These are phyloP conservation scores for Sinella curviseta DNA, from an alignment of 1,140 invertebrate genomes.

Conservation along the genomic window DNA sequence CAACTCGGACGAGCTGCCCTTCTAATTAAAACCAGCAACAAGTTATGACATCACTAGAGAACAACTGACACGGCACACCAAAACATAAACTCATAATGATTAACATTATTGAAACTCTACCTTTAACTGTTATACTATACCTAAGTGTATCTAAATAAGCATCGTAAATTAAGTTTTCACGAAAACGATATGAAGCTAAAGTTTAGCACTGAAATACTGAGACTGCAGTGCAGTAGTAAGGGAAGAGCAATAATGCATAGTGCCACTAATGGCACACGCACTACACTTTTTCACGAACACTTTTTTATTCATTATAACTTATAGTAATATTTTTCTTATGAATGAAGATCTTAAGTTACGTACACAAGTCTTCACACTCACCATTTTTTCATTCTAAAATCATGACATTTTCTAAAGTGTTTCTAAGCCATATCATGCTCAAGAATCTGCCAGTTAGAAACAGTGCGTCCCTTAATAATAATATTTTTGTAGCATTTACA, in stretches of 20 bases:
- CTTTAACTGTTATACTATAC: not conserved
- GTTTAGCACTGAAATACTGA: conserved; percentile 14
- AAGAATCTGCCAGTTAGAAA: too few relatives aligned
- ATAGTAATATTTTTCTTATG: too few relatives aligned
- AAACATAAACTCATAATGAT: not conserved
- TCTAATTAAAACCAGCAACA: conserved; percentile 15
- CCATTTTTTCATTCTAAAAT: not conserved
- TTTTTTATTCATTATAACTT: not conserved
- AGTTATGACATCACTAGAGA: conserved; percentile 12
- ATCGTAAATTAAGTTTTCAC: not conserved
- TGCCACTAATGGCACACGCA: not conserved
- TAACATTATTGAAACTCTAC: not conserved
- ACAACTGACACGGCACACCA: conserved; percentile 3
- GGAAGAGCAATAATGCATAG: too few relatives aligned
- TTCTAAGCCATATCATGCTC: too few relatives aligned
- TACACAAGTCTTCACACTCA: conserved; percentile 9
- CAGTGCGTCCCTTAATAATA: too few relatives aligned
- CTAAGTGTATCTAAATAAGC: not conserved
- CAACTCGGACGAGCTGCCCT: not conserved
- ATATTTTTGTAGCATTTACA: too few relatives aligned
- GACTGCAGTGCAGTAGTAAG: not conserved
- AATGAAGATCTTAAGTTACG: conserved; percentile 10
- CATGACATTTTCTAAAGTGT: not conserved
- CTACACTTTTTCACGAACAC: not conserved
- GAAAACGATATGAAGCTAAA: not conserved